A percentile compares a stretch with the other conserved stretches of the same genome.
Conservation (phyloP, 2,888 invertebrate genomes). For the Tridacna crocea region DNA sequence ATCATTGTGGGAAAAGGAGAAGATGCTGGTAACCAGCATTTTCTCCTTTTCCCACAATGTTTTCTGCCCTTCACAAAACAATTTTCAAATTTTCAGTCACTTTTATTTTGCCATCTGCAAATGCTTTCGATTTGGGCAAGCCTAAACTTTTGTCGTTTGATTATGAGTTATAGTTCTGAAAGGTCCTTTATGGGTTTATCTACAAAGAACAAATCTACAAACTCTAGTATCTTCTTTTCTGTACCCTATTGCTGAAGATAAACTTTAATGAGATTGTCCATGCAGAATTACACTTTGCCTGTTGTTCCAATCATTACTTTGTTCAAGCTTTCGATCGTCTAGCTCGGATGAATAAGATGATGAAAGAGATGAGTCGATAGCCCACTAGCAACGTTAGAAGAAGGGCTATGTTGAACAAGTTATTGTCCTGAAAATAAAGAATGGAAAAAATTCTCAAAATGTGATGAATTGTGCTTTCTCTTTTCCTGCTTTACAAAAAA, state of each 20-base stretch:
- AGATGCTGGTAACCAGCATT: background rate
- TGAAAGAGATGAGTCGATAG: slow-evolving; percentile 91
- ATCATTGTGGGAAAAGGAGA: background rate
- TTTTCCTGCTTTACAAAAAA: background rate
- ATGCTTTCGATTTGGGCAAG: background rate
- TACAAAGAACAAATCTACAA: too few species aligned
- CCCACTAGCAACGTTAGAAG: slow-evolving; percentile 89
- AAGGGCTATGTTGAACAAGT: slow-evolving; percentile 88
- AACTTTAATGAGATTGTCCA: background rate
- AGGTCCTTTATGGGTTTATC: too few species aligned
- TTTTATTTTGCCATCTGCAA: background rate
- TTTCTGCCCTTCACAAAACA: background rate
- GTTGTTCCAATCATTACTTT: background rate
- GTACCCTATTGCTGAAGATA: too few species aligned
- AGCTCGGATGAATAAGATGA: slow-evolving; percentile 87
- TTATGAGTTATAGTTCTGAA: too few species aligned
- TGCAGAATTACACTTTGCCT: background rate
- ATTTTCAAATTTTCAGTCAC: background rate
- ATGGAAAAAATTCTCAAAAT: background rate
- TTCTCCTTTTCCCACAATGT: background rate
- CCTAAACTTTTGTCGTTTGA: too few species aligned
- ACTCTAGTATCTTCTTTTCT: too few species aligned
- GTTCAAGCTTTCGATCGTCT: slow-evolving; percentile 43
- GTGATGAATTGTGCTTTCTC: background rate
- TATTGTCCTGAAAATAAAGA: slow-evolving; percentile 71